Conservation (phyloP, 2,797 vertebrate species). For the Parotocinclus haroldoi region DNA sequence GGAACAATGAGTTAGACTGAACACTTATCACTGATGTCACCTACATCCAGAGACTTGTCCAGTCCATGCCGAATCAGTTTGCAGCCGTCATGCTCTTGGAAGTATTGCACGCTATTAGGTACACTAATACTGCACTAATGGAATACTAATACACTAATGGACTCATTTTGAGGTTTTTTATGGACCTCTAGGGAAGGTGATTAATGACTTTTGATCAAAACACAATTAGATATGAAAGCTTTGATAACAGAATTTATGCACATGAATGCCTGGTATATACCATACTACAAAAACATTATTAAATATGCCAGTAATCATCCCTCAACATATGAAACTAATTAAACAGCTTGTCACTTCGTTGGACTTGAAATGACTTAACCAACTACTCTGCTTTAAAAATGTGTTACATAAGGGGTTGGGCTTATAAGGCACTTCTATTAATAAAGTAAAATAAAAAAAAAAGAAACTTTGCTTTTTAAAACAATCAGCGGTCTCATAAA, state of each 20-base stretch:
- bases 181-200: too few relatives aligned
- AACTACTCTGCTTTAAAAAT: slow-evolving; percentile 49
- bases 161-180: too few relatives aligned
- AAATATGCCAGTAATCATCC: slow-evolving; percentile 52
- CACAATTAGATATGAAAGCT: neutral
- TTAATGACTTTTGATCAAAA: slow-evolving; percentile 14
- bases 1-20: too few relatives aligned
- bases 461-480: slow-evolving; percentile 52
- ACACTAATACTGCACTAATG: too few relatives aligned
- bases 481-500: slow-evolving; percentile 54
- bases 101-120: too few relatives aligned
- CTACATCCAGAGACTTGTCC: too few relatives aligned
- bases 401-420: slow-evolving; percentile 54
- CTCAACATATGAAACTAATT: slow-evolving; percentile 50
- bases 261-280: slow-evolving; percentile 36
- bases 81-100: too few relatives aligned
- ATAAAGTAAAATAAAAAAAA: slow-evolving; percentile 49
- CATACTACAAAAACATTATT: slow-evolving; percentile 43
- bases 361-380: slow-evolving; percentile 43
- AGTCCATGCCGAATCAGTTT: too few relatives aligned
- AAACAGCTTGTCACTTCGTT: slow-evolving; percentile 47
- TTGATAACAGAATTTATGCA: slow-evolving; percentile 24
- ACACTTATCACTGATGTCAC: too few relatives aligned
- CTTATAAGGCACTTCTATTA: slow-evolving; percentile 57
- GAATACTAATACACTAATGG: too few relatives aligned